Percentiles rank a stretch among this genome's conserved stretches.
Conservation (phyloP, 2,113 vertebrate genomes). For the Lamprologus sp. region DNA sequence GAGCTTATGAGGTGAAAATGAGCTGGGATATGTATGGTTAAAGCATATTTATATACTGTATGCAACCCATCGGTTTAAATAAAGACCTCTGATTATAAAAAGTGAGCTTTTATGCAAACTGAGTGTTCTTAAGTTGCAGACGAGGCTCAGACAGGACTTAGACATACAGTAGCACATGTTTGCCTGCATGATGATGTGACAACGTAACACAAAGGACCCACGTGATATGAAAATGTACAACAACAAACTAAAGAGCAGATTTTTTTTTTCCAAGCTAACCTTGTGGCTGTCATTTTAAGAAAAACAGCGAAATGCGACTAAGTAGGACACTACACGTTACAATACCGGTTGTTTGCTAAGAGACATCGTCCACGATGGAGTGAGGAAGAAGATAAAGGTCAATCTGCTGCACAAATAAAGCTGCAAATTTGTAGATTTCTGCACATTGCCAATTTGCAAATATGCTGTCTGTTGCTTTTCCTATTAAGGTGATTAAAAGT, state of each 20-base stretch:
- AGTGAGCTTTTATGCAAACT: background rate
- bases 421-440: background rate
- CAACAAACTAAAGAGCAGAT: slow-evolving; percentile 12
- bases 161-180: slow-evolving; percentile 63
- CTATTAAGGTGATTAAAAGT: background rate
- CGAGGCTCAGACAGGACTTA: slow-evolving; percentile 44
- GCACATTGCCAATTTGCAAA: background rate
- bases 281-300: background rate
- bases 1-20: slow-evolving; percentile 59
- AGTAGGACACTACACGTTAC: background rate
- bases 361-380: background rate
- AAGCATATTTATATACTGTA: slow-evolving; percentile 50
- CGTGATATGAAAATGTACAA: slow-evolving; percentile 31
- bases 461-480: background rate
- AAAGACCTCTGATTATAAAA: background rate
- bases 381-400: background rate
- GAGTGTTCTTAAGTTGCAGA: background rate
- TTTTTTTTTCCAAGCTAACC: background rate
- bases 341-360: background rate
- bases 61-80: slow-evolving; percentile 36
- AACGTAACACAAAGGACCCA: slow-evolving; percentile 3
- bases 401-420: background rate
- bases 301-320: rapidly evolving
- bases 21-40: slow-evolving; percentile 42
- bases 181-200: slow-evolving; percentile 22